A percentile compares a stretch with the other conserved stretches of the same genome.
Evolutionary conservation across 2,888 invertebrate genomes (phyloP).

Genomic region (Cheilosia vernalis): DNA sequence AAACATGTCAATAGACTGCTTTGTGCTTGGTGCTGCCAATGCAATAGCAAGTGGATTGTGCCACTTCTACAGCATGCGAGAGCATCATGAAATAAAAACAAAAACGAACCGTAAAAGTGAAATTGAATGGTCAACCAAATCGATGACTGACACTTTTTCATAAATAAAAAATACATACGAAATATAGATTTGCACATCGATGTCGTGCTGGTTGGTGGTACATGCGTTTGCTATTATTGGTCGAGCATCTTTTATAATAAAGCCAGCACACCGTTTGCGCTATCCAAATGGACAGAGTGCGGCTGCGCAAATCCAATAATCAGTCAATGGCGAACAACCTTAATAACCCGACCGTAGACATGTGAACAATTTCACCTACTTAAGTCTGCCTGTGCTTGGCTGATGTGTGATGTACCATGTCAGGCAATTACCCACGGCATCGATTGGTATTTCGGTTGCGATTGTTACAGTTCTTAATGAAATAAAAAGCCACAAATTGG

Average conservation of each 20-base stretch:
- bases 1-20: not conserved
- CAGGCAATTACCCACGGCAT: not conserved
- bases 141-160: slow-evolving; percentile 1
- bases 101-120: not conserved
- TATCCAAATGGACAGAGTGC: not conserved
- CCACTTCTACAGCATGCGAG: slow-evolving; percentile 4
- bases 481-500: not conserved
- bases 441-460: not conserved
- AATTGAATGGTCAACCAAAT: slow-evolving; percentile 10
- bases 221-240: not conserved
- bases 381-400: not conserved
- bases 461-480: slow-evolving; percentile 11
- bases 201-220: not conserved
- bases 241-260: not conserved
- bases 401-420: not conserved
- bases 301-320: not conserved
- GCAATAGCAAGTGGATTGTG: slow-evolving; percentile 7
- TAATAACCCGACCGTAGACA: slow-evolving; percentile 13
- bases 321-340: slow-evolving; percentile 13
- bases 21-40: not conserved
- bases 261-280: not conserved
- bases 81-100: not conserved
- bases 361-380: slow-evolving; percentile 37
- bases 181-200: not conserved
- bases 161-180: slow-evolving; percentile 4